Base-by-base conservation (phyloP, 2,888 invertebrate species). In the Drosophila kambysellisi region DNA sequence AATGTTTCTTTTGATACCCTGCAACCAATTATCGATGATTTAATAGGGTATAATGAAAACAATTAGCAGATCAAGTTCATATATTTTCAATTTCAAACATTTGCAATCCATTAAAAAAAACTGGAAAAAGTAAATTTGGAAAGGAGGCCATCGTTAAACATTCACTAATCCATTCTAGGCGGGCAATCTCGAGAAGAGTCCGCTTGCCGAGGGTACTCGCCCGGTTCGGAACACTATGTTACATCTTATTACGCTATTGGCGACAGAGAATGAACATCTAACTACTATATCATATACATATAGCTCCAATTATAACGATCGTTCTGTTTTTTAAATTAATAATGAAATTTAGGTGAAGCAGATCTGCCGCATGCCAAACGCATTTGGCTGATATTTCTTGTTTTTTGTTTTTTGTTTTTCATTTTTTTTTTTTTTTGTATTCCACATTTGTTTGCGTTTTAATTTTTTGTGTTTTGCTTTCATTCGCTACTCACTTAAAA, bases 401-500 rank as follows among this genome's bases (percentile, higher is more conserved):
- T 25, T 25, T 4, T 4, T 7, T 25, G 25, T 39, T 17, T 7
- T 3, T 12, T 41, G 2, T 11, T 0, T n/a, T n/a, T n/a, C n/a
- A n/a, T n/a, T 35, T 3, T 37, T 39, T 37, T 2, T 46, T 46
- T 41, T 41, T 9, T 41, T 9, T 41, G 8, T 25, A 17, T 25
- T 46, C 46, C 25, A 46, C 46, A 46, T 46, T 46, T 46, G 52
- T 46, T 48, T 54, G 51, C 37, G 48, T 60, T 59, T 50, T 56
- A 7, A 43, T 41, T 48, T 37, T n/a, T 60, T 57, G 20, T 37
- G 43, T 61, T 17, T 30, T 33, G 25, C 9, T 56, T 41, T 33
- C 43, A 29, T 41, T 43, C 33, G 48, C 48, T 64, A 78, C 77
- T 79, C 52, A 78, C 77, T 37, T 78, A 39, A 56, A 71, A 59